phyloP scores from a whole-genome alignment of 2,113 vertebrate genomes.

The Rhombomys opimus region DNA sequence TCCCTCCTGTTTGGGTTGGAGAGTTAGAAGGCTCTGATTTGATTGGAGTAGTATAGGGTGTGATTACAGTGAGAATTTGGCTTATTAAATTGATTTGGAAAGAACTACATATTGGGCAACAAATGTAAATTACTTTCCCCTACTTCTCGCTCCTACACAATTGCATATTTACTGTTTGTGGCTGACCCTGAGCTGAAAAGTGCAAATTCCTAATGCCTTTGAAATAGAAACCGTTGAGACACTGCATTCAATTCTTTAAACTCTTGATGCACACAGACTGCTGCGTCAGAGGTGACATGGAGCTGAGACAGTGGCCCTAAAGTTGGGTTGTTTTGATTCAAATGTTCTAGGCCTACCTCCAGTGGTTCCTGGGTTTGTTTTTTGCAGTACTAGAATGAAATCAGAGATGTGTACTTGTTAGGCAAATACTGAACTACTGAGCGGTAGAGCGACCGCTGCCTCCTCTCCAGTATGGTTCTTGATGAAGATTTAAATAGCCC shows the following conservation, averaged over 20 bases:
- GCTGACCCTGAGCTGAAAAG: slow-evolving; percentile 25
- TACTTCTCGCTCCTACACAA: slow-evolving; percentile 60
- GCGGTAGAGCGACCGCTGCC: not conserved
- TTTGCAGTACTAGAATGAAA: not conserved
- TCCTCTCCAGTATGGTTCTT: not conserved
- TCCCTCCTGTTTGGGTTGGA: slow-evolving; percentile 68
- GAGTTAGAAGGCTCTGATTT: slow-evolving; percentile 77
- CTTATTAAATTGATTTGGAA: slow-evolving; percentile 80
- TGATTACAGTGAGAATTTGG: slow-evolving; percentile 78
- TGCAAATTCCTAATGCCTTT: slow-evolving; percentile 53
- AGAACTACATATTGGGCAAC: slow-evolving; percentile 68
- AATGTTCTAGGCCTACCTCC: not conserved
- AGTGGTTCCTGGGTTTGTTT: slow-evolving; percentile 14
- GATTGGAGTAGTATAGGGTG: slow-evolving; percentile 74
- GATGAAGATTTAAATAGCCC: not conserved
- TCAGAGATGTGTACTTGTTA: not conserved
- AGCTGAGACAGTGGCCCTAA: not conserved
- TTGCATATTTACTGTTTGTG: slow-evolving; percentile 14
- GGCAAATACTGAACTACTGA: not conserved
- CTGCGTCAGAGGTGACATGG: not conserved
- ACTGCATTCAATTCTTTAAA: slow-evolving; percentile 4
- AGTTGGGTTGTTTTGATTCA: slow-evolving; percentile 30
- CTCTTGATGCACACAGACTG: not conserved
- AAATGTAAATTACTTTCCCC: slow-evolving; percentile 77
- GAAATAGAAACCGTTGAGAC: slow-evolving; percentile 14